A percentile compares a stretch with the other conserved stretches of the same genome.
phyloP scores from a whole-genome alignment of 2,113 vertebrate genomes.

The Serinus canaria region DNA sequence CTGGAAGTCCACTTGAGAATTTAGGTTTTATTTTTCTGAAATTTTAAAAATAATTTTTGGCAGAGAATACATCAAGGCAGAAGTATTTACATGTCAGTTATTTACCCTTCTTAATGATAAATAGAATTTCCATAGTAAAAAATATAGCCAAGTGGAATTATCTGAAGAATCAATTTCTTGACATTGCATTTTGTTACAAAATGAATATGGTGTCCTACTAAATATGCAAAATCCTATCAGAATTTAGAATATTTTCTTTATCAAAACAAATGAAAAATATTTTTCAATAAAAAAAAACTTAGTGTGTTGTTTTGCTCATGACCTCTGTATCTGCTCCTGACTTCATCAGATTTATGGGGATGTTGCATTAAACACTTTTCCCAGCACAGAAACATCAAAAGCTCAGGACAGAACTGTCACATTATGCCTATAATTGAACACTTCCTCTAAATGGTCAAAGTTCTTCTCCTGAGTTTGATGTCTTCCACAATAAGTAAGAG shows the following conservation, averaged over 20 bases:
- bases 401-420: background rate
- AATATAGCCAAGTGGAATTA: background rate
- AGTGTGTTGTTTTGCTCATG: background rate
- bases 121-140: background rate
- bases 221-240: background rate
- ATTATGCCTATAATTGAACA: background rate
- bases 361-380: background rate
- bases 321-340: background rate
- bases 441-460: background rate
- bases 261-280: background rate
- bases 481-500: background rate
- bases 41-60: background rate
- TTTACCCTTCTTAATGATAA: background rate
- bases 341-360: background rate
- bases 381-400: background rate
- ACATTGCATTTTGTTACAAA: background rate
- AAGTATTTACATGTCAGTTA: background rate
- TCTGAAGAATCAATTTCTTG: background rate
- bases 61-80: background rate
- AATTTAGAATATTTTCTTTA: background rate
- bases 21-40: background rate
- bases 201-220: background rate
- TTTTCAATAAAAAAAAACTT: background rate
- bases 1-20: background rate
- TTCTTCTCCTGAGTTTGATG: background rate